Conservation (phyloP, 2,797 vertebrate species). For the Myotis findleyi region DNA sequence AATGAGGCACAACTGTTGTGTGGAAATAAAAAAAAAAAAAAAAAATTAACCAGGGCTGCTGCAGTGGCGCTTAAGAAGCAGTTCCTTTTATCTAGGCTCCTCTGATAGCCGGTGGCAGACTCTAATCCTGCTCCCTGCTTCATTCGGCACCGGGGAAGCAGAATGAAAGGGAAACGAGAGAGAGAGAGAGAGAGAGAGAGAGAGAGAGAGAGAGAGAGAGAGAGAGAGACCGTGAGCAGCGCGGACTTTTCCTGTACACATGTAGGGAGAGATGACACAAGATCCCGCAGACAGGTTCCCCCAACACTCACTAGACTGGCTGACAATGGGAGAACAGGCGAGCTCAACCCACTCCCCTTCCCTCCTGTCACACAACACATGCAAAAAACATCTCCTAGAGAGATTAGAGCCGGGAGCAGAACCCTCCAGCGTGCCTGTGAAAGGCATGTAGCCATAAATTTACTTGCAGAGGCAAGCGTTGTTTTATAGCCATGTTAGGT, state of each 20-base stretch:
- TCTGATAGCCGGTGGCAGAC: constrained; percentile 79
- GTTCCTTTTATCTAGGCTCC: constrained; percentile 82
- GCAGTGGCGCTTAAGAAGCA: constrained; percentile 79
- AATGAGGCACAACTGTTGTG: constrained; percentile 86
- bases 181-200: constrained; percentile 80
- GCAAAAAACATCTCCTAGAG: constrained; percentile 84
- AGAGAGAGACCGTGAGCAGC: constrained; percentile 71
- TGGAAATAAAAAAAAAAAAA: constrained; percentile 63
- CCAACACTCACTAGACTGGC: constrained; percentile 82
- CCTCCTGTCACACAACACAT: constrained; percentile 86
- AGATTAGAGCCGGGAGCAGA: constrained; percentile 83
- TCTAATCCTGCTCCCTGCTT: constrained; percentile 82
- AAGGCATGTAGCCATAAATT: constrained; percentile 83
- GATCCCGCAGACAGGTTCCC: constrained; percentile 87
- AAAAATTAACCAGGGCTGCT: constrained; percentile 79
- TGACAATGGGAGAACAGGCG: constrained; percentile 86
- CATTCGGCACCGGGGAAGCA: constrained; percentile 85
- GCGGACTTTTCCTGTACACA: constrained; percentile 76
- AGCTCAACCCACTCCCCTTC: constrained; percentile 80
- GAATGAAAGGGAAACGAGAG: constrained; percentile 84
- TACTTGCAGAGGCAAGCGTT: constrained; percentile 77
- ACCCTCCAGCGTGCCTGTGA: constrained; percentile 81
- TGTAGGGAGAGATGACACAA: constrained; percentile 82
- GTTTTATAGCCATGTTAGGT: constrained; percentile 79
- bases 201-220: constrained; percentile 79